Conservation (phyloP, 2,888 invertebrate species). For the Drosophila kokeensis region DNA sequence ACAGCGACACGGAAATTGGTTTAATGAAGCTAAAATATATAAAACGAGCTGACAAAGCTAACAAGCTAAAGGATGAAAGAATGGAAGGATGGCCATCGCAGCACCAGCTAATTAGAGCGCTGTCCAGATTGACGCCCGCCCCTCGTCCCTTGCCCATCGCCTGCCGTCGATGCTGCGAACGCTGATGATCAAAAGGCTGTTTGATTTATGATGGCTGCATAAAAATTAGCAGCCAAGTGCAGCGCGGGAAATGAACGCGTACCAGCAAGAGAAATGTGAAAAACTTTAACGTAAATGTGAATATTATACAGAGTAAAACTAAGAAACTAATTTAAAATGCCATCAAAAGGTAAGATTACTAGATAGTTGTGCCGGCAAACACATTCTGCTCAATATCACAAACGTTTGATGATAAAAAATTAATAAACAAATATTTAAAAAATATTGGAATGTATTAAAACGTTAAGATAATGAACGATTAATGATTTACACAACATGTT, state of each 20-base stretch:
- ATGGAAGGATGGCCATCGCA: slow-evolving; percentile 40
- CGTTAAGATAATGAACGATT: not conserved
- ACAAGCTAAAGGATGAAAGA: slow-evolving; percentile 59
- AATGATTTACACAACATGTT: not conserved
- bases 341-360: slow-evolving; percentile 21
- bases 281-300: slow-evolving; percentile 70
- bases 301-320: slow-evolving; percentile 67
- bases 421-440: not conserved
- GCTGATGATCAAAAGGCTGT: slow-evolving; percentile 77
- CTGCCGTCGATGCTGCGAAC: slow-evolving; percentile 13
- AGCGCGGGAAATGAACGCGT: not conserved
- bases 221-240: slow-evolving; percentile 67
- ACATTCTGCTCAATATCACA: not conserved
- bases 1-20: slow-evolving; percentile 81
- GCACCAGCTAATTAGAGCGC: slow-evolving; percentile 70
- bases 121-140: slow-evolving; percentile 63
- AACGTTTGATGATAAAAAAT: not conserved
- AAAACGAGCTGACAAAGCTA: slow-evolving; percentile 76
- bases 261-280: slow-evolving; percentile 22
- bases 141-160: not conserved
- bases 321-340: slow-evolving; percentile 67
- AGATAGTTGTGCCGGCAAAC: slow-evolving; percentile 14
- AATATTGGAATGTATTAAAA: not conserved
- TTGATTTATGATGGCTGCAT: slow-evolving; percentile 75
- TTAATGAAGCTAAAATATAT: slow-evolving; percentile 79